A percentile compares a stretch with the other conserved stretches of the same genome.
Evolutionary conservation across 2,113 vertebrate species (phyloP).

Genomic region (Ancistrus triradiatus): DNA sequence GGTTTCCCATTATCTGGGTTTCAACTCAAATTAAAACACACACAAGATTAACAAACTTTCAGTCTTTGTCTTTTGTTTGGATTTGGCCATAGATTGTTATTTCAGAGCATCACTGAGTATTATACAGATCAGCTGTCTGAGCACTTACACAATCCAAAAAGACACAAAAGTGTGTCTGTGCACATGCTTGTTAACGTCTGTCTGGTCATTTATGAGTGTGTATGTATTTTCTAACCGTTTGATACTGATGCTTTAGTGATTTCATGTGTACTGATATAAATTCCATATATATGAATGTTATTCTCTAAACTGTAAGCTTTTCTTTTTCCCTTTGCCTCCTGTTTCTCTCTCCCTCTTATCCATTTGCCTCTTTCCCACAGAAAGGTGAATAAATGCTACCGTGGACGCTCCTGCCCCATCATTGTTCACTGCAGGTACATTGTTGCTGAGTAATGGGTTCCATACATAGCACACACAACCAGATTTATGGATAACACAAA

Average conservation of each 20-base stretch:
- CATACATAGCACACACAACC: neutral
- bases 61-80: no score
- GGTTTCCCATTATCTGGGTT: no score
- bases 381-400: slow-evolving; percentile 99
- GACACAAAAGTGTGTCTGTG: no score
- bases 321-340: neutral
- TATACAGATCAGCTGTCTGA: no score
- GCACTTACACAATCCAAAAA: no score
- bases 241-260: neutral
- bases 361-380: slow-evolving; percentile 74
- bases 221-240: neutral
- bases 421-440: slow-evolving; percentile 94
- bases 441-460: neutral
- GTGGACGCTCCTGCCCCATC: slow-evolving; percentile 96
- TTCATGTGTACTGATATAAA: neutral
- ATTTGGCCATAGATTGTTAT: no score
- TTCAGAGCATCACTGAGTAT: no score
- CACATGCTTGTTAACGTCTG: no score
- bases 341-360: neutral
- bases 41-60: no score
- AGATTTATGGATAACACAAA: no score
- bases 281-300: neutral
- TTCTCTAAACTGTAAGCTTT: neutral
- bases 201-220: no score
- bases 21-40: no score